Evolutionary conservation across 2,113 vertebrate species (phyloP).

Genomic region (Pluvialis apricaria): DNA sequence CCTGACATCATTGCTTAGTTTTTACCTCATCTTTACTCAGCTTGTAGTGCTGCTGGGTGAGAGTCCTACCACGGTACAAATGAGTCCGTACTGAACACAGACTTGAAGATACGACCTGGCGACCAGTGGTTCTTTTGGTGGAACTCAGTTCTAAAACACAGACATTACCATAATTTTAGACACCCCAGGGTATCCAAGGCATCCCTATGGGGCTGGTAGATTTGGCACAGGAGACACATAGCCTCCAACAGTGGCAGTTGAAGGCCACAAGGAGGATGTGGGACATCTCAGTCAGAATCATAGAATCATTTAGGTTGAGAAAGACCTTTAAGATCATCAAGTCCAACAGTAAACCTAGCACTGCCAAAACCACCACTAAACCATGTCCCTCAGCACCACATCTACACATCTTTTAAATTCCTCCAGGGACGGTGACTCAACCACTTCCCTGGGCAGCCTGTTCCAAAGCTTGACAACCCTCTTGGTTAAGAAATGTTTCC

Average conservation of each 20-base stretch:
- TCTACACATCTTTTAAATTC: too few species aligned
- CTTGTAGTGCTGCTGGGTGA: background rate
- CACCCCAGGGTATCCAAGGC: background rate
- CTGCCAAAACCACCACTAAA: too few species aligned
- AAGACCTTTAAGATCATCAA: too few species aligned
- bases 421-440: too few species aligned
- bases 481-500: too few species aligned
- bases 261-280: background rate
- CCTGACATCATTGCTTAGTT: background rate
- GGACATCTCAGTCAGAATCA: background rate
- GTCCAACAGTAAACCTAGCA: too few species aligned
- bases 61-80: background rate
- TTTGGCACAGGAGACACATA: background rate
- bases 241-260: background rate
- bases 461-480: too few species aligned
- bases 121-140: background rate
- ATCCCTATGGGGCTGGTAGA: background rate
- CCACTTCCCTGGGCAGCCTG: too few species aligned
- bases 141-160: background rate
- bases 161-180: background rate
- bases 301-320: too few species aligned
- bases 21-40: background rate
- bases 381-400: too few species aligned
- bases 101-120: fast-evolving
- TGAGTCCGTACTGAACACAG: background rate